Evolutionary conservation across 2,888 invertebrate genomes (phyloP).

Genomic region (Fragum sueziense): DNA sequence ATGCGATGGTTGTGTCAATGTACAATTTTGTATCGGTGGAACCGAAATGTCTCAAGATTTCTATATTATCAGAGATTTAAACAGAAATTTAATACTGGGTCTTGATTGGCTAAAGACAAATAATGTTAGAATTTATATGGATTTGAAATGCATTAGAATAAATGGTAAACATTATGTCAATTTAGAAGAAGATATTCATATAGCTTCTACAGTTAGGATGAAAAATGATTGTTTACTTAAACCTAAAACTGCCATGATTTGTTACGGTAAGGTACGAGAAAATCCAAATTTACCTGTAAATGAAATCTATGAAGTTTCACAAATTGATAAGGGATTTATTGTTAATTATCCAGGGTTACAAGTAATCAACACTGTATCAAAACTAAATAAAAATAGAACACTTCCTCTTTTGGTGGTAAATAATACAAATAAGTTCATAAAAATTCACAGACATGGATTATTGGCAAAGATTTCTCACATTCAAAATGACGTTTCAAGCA

Average conservation of each 20-base stretch:
- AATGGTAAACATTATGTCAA: slow-evolving; percentile 21
- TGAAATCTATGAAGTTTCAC: not conserved
- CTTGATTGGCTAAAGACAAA: slow-evolving; percentile 24
- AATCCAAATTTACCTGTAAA: slow-evolving; percentile 14
- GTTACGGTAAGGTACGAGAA: slow-evolving; percentile 21
- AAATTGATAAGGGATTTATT: slow-evolving; percentile 29
- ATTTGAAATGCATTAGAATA: slow-evolving; percentile 34
- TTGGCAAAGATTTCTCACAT: slow-evolving; percentile 7
- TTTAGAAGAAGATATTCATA: slow-evolving; percentile 46
- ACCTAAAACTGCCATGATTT: slow-evolving; percentile 32
- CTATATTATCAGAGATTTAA: slow-evolving; percentile 34
- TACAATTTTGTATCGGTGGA: slow-evolving; percentile 30
- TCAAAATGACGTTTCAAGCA: not conserved
- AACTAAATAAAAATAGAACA: not conserved
- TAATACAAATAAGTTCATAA: slow-evolving; percentile 27
- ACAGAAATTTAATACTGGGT: slow-evolving; percentile 33
- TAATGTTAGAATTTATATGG: slow-evolving; percentile 35
- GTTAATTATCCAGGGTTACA: slow-evolving; percentile 27
- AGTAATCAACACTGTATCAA: slow-evolving; percentile 7
- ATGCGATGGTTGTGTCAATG: slow-evolving; percentile 24
- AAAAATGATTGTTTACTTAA: slow-evolving; percentile 20
- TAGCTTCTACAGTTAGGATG: slow-evolving; percentile 28
- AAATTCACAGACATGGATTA: slow-evolving; percentile 23
- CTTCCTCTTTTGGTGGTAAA: slow-evolving; percentile 34
- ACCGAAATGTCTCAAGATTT: slow-evolving; percentile 22